Base-by-base conservation (phyloP, 2,113 vertebrate species). In the Parus major region DNA sequence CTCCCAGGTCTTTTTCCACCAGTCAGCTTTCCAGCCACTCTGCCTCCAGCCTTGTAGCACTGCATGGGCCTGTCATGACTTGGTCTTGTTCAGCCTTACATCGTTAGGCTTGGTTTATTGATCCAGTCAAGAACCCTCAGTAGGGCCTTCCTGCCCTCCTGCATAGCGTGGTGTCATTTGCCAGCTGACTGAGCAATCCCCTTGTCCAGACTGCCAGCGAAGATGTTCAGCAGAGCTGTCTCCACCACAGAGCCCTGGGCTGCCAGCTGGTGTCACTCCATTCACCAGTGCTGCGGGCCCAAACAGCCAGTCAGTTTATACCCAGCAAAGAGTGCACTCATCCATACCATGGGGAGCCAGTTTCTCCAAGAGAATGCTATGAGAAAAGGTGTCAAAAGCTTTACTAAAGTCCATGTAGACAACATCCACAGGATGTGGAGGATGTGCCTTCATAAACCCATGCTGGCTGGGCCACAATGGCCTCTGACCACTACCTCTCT, bases 81-180 rank as follows among this genome's bases (percentile, higher is more conserved):
- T 44, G 25, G 8, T 42, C 17, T 42, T 81, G 9, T 11, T 68
- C 41, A 68, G 31, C 10, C 4, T 55, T n/a, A 5, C 1, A 7
- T 13, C 2, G 0, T 59, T 65, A 50, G 8, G 36, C 44, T 65
- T 36, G 11, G 20, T 24, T 46, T 16, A 29, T 12, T 20, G 15
- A 17, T 75, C 15, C 24, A 41, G 28, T n/a, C 24, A 47, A 31
- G 28, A 39, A 10, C 11, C 20, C 39, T 39, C 39, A 29, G 24
- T 0, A 46, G n/a, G 47, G 9, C 46, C 33, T 63, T 55, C 19
- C 15, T 78, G 12, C 15, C 16, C 9, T 72, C 42, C 50, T 22
- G 5, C 53, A 17, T 23, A 21, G 0, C 0, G 0, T 46, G 46
- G 24, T 66, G 23, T n/a, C 39, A n/a, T 60, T 53, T 53, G 33